phyloP scores from a whole-genome alignment of 2,113 vertebrate genomes.

The Centropus unirufus region DNA sequence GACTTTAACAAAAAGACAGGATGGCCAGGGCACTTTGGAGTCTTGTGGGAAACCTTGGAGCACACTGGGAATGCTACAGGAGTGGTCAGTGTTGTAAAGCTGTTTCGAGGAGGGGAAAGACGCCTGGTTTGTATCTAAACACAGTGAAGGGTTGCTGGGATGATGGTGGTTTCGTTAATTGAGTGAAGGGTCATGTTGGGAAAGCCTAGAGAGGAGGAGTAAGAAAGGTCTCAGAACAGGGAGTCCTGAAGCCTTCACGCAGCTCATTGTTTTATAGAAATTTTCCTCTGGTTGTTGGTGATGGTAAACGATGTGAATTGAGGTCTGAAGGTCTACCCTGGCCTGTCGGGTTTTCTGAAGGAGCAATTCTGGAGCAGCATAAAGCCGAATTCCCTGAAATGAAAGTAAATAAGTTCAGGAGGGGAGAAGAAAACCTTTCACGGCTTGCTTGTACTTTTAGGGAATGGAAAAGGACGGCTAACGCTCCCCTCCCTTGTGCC shows the following conservation, averaged over 20 bases:
- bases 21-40: background rate
- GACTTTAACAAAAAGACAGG: background rate
- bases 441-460: background rate
- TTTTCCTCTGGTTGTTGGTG: background rate
- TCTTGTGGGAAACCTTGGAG: background rate
- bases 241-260: background rate
- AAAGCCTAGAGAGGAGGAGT: background rate
- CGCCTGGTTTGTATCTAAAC: background rate
- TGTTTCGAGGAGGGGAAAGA: background rate
- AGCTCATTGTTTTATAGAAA: background rate
- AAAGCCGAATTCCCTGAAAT: background rate
- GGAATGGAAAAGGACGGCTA: background rate
- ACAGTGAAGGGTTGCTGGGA: background rate
- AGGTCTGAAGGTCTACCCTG: background rate
- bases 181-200: background rate
- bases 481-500: background rate
- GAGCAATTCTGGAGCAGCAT: background rate
- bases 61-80: rapidly evolving
- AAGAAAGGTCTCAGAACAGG: background rate
- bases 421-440: background rate
- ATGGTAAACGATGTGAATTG: background rate
- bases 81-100: background rate
- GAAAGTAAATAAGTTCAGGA: background rate
- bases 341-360: background rate
- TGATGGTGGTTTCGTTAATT: background rate